Conservation (phyloP, 2,113 vertebrate species). For the Lonchura striata region DNA sequence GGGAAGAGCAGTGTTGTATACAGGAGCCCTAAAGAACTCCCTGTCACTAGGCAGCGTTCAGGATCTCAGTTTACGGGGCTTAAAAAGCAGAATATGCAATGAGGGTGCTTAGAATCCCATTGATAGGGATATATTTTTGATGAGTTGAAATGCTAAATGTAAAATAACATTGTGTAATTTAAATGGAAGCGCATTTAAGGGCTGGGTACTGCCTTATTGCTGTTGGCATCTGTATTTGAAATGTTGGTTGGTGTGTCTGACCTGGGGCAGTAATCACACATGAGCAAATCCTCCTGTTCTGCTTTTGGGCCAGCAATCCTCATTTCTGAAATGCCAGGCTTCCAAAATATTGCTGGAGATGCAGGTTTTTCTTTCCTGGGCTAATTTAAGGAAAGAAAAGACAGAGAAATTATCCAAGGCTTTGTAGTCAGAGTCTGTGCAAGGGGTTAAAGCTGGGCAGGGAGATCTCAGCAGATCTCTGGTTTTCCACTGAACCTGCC, state of each 20-base stretch:
- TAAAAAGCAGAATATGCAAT: slow-evolving; percentile 19
- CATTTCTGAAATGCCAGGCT: neutral
- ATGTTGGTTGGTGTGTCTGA: neutral
- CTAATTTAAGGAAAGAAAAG: neutral
- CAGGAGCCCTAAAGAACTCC: neutral
- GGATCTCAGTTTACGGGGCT: neutral
- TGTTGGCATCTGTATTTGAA: neutral
- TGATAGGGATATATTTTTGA: neutral
- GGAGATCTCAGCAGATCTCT: neutral
- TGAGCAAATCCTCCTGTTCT: neutral
- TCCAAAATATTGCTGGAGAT: neutral
- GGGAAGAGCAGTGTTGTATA: slow-evolving; percentile 3
- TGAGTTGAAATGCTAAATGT: neutral
- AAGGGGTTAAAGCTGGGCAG: neutral
- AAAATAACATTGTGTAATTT: neutral
- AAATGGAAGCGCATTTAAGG: neutral
- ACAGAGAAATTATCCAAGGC: neutral
- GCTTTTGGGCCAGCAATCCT: neutral
- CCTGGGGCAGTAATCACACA: neutral
- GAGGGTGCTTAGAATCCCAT: neutral
- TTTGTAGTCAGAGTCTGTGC: neutral
- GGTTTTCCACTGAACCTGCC: neutral
- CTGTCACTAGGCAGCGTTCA: neutral
- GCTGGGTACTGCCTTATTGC: neutral
- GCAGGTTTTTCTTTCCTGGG: neutral